A percentile compares a stretch with the other conserved stretches of the same genome.
These are phyloP conservation scores for Scaptomyza parva DNA, from an alignment of 2,888 invertebrate genomes.

Conservation along the genomic window DNA sequence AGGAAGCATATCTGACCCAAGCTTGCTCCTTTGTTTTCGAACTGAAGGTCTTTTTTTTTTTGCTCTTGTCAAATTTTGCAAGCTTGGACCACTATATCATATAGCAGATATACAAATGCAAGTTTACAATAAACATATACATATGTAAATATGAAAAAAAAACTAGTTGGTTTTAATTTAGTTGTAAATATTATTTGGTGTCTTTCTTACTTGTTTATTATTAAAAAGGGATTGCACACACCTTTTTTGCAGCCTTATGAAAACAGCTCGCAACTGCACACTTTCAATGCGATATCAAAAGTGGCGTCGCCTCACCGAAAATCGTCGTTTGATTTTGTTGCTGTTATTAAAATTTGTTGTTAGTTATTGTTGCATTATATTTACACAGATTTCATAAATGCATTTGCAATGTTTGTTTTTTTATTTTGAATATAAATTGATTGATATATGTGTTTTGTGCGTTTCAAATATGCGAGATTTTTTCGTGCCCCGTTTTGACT, in stretches of 20 bases:
- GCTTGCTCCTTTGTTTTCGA: no score
- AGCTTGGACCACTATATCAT: no score
- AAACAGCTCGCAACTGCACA: conserved; percentile 64
- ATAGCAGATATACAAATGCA: no score
- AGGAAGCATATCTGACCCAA: no score
- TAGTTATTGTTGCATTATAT: conserved; percentile 9
- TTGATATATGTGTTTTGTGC: conserved; percentile 48
- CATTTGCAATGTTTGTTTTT: conserved; percentile 10
- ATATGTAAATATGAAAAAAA: no score
- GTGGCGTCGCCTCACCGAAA: conserved; percentile 46
- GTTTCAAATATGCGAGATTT: conserved; percentile 55
- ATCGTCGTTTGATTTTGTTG: conserved; percentile 30
- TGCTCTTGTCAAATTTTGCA: no score
- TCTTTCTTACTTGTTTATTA: no score
- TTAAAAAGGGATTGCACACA: conserved; percentile 51
- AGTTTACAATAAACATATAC: no score
- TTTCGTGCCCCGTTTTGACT: conserved; percentile 52
- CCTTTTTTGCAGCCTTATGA: conserved; percentile 79
- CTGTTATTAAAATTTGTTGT: conserved; percentile 26
- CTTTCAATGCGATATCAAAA: conserved; percentile 34
- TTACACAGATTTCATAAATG: conserved; percentile 20
- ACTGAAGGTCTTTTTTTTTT: no score
- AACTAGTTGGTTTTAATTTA: no score
- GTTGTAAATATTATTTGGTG: no score
- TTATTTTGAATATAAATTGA: conserved; percentile 43